Percentiles rank a stretch among this genome's conserved stretches.
Evolutionary conservation across 2,113 vertebrate species (phyloP).

Genomic region (Eulacestoma nigropectus): DNA sequence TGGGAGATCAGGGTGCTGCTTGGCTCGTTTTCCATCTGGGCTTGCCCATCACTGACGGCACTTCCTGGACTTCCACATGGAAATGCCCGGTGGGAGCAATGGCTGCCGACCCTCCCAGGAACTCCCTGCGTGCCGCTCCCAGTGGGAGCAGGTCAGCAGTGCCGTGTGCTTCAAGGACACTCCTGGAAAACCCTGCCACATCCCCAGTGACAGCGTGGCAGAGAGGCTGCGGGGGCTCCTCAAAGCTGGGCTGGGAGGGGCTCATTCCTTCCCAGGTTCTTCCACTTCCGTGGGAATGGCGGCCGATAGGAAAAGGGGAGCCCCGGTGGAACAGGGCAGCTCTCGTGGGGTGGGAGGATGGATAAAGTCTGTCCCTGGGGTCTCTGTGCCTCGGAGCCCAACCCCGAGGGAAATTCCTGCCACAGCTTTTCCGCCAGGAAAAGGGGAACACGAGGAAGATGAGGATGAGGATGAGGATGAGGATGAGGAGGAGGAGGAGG

Average conservation of each 20-base stretch:
- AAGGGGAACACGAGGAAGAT: too few relatives aligned
- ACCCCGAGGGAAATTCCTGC: neutral
- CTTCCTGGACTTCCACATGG: neutral
- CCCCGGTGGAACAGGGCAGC: neutral
- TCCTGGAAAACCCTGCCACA: neutral
- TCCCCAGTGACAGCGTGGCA: rapidly evolving
- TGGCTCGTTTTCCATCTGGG: neutral
- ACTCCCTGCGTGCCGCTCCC: neutral
- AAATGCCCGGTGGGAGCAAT: neutral
- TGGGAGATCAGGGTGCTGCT: neutral
- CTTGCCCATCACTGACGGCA: neutral
- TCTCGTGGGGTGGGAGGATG: neutral
- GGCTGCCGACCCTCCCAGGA: rapidly evolving
- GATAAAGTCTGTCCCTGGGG: neutral
- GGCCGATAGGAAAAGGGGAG: neutral
- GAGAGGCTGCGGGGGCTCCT: neutral
- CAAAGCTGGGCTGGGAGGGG: neutral
- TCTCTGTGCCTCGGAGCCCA: neutral
- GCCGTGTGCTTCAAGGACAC: neutral
- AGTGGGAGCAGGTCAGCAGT: rapidly evolving
- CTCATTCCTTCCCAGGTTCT: neutral
- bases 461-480: neutral
- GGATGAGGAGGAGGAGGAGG: neutral
- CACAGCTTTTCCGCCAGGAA: neutral
- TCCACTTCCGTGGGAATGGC: neutral